Evolutionary conservation across 2,797 vertebrate species (phyloP).

Genomic region (Carduelis carduelis): DNA sequence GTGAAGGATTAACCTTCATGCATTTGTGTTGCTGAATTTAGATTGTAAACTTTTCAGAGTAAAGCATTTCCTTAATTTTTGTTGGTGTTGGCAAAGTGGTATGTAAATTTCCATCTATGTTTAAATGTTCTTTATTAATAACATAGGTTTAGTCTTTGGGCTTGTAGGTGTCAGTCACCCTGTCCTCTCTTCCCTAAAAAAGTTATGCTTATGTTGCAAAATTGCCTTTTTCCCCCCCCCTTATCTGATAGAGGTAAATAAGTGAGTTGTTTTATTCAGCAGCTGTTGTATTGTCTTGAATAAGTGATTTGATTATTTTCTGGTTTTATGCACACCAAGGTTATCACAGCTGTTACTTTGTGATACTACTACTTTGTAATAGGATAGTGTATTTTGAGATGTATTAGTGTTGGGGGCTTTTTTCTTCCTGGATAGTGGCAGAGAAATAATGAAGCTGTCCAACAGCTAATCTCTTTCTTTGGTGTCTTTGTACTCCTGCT

Average conservation of each 20-base stretch:
- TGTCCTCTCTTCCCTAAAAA: not conserved
- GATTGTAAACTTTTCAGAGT: not conserved
- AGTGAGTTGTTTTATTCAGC: slow-evolving; percentile 29
- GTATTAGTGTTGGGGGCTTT: not conserved
- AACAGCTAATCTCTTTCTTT: slow-evolving; percentile 1
- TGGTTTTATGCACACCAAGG: not conserved
- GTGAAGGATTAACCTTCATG: not conserved
- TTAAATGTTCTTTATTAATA: not conserved
- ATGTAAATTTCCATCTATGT: not conserved
- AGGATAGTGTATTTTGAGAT: slow-evolving; percentile 39
- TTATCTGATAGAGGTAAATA: slow-evolving; percentile 24
- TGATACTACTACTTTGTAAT: slow-evolving; percentile 5
- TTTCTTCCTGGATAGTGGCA: not conserved
- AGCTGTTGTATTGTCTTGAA: slow-evolving; percentile 12
- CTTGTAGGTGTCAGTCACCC: not conserved
- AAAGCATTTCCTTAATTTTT: not conserved
- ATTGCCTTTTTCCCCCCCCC: not conserved
- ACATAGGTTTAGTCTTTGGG: not conserved
- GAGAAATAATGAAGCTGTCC: slow-evolving; percentile 45
- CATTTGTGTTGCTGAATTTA: not conserved
- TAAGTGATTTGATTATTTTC: slow-evolving; percentile 49
- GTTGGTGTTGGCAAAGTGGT: not conserved
- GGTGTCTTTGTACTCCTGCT: not conserved
- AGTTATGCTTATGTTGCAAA: not conserved
- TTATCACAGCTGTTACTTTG: slow-evolving; percentile 36